These are phyloP conservation scores for Neopipo cinnamomea DNA, from an alignment of 2,113 vertebrate species.

Conservation along the genomic window DNA sequence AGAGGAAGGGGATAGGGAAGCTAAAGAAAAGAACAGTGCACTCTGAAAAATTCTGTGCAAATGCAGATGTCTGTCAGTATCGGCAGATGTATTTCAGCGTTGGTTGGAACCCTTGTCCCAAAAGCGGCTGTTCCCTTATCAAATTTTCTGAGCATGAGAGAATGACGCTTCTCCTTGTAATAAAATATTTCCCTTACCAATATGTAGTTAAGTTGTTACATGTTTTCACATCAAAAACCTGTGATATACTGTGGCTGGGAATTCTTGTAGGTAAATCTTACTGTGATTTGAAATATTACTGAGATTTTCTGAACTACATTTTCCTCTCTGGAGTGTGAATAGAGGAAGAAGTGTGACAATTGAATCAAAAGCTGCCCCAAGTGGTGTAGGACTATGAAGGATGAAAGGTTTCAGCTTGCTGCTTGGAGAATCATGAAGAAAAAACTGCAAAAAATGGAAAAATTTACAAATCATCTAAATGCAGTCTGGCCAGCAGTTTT, in stretches of 20 bases:
- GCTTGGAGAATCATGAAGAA: background rate
- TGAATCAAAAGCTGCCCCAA: background rate
- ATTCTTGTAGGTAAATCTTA: background rate
- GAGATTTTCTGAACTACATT: background rate
- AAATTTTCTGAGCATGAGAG: background rate
- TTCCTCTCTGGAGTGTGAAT: background rate
- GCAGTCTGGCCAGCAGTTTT: background rate
- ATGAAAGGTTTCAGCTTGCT: background rate
- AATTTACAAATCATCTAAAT: background rate
- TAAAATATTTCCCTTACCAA: background rate
- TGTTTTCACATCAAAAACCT: background rate
- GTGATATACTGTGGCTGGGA: background rate
- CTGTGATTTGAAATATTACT: background rate
- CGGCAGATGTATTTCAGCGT: background rate
- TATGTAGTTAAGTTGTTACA: background rate
- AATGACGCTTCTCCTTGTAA: background rate
- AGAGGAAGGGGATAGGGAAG: background rate
- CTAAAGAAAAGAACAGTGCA: background rate
- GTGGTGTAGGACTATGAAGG: background rate
- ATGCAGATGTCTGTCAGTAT: background rate
- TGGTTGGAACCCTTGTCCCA: background rate
- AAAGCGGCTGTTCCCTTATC: background rate
- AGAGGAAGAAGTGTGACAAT: background rate
- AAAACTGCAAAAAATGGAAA: background rate
- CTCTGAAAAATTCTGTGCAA: background rate